phyloP scores from a whole-genome alignment of 35 echinoderm and acorn worm species.

The Apostichopus parvimensis region DNA sequence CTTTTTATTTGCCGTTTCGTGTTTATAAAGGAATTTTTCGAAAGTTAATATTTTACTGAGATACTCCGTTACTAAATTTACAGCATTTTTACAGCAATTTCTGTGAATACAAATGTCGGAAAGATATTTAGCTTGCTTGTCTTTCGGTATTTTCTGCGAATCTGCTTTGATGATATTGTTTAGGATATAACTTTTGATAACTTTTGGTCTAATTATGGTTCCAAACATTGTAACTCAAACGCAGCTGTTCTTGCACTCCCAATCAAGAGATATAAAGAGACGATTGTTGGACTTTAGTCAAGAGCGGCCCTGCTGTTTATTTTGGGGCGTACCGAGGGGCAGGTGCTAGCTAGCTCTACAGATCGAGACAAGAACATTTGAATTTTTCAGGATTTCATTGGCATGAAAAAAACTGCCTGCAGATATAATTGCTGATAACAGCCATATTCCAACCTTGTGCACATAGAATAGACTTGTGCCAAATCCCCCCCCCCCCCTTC shows the following conservation, averaged over 20 bases:
- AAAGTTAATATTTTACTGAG: too few relatives aligned
- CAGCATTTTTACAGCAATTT: too few relatives aligned
- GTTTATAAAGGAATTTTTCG: too few relatives aligned
- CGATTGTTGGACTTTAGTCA: slow-evolving; percentile 3
- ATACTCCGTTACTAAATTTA: too few relatives aligned
- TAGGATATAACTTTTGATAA: not conserved
- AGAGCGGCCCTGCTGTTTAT: not conserved
- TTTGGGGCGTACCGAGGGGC: not conserved
- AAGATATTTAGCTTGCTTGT: too few relatives aligned
- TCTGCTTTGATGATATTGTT: not conserved
- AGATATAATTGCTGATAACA: too few relatives aligned
- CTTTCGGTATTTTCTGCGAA: not conserved
- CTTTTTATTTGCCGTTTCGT: too few relatives aligned
- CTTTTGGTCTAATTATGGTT: slow-evolving; percentile 18
- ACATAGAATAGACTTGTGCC: not conserved
- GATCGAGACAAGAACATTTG: too few relatives aligned
- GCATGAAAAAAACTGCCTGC: too few relatives aligned
- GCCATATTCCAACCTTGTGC: not conserved
- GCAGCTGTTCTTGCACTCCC: not conserved
- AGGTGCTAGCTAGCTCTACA: not conserved
- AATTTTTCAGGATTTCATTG: too few relatives aligned
- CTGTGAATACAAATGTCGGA: too few relatives aligned
- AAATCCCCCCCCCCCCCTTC: not conserved
- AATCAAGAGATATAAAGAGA: not conserved
- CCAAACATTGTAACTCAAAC: not conserved